Percentiles rank a stretch among this genome's conserved stretches.
These are phyloP conservation scores for Drosophila prolongata DNA, from an alignment of 2,888 invertebrate genomes.

Conservation along the genomic window DNA sequence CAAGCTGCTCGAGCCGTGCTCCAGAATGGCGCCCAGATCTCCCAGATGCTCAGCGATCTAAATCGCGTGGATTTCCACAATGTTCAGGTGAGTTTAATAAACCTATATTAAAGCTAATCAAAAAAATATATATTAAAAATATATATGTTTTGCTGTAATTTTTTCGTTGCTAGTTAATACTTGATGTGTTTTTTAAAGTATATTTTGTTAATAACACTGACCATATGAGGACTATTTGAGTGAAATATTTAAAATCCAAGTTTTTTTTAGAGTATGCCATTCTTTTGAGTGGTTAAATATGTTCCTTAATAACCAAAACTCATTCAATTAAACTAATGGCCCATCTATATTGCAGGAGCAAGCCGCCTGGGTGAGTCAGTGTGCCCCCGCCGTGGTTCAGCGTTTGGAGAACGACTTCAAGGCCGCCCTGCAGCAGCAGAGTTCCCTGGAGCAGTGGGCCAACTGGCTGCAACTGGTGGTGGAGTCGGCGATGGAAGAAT, in stretches of 20 bases:
- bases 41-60: slow-evolving; percentile 97
- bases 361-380: slow-evolving; percentile 99
- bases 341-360: slow-evolving; percentile 85
- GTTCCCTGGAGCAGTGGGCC: slow-evolving; percentile 98
- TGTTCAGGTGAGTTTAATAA: slow-evolving; percentile 90
- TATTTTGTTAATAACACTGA: too few relatives aligned
- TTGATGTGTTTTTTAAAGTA: too few relatives aligned
- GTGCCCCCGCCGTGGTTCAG: slow-evolving; percentile 92
- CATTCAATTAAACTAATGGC: not conserved
- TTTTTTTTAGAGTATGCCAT: too few relatives aligned
- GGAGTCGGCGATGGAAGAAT: slow-evolving; percentile 93
- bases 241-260: not conserved
- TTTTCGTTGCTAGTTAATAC: too few relatives aligned
- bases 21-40: slow-evolving; percentile 96
- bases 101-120: not conserved
- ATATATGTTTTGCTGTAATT: too few relatives aligned
- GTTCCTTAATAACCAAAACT: too few relatives aligned
- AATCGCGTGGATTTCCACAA: slow-evolving; percentile 99
- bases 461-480: slow-evolving; percentile 98
- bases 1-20: slow-evolving; percentile 94
- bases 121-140: too few relatives aligned
- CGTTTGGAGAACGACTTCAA: slow-evolving; percentile 96
- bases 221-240: not conserved
- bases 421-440: slow-evolving; percentile 95
- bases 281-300: too few relatives aligned